phyloP scores from a whole-genome alignment of 2,113 vertebrate species.

The Hipposideros armiger region DNA sequence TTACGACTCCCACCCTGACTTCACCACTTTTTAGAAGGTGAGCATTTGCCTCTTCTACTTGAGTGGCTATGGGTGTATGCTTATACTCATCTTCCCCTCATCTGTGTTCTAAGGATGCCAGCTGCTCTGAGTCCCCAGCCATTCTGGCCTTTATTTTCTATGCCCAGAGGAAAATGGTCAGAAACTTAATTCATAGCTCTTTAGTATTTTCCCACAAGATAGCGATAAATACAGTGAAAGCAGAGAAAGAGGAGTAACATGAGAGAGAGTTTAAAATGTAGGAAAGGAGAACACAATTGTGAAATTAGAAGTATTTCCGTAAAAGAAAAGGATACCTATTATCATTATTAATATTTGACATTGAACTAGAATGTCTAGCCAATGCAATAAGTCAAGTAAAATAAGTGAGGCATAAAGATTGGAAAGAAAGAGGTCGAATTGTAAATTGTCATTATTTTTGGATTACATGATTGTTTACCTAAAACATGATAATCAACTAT shows the following conservation, averaged over 20 bases:
- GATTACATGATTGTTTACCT: not conserved
- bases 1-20: not conserved
- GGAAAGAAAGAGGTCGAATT: not conserved
- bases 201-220: slow-evolving; percentile 15
- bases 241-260: not conserved
- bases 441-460: not conserved
- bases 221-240: not conserved
- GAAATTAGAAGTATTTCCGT: not conserved
- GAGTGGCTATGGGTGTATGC: not conserved
- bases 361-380: not conserved
- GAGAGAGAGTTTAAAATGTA: not conserved
- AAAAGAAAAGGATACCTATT: not conserved
- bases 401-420: not conserved
- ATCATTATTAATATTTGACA: not conserved
- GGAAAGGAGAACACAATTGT: not conserved
- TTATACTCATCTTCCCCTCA: not conserved
- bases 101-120: not conserved
- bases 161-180: not conserved
- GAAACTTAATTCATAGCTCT: not conserved
- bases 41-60: not conserved
- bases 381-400: not conserved
- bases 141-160: not conserved
- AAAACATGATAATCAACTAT: not conserved
- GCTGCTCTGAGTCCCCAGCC: not conserved
- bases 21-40: not conserved